Evolutionary conservation across 1,140 invertebrate species (phyloP).

Genomic region (Achatina immaculata): DNA sequence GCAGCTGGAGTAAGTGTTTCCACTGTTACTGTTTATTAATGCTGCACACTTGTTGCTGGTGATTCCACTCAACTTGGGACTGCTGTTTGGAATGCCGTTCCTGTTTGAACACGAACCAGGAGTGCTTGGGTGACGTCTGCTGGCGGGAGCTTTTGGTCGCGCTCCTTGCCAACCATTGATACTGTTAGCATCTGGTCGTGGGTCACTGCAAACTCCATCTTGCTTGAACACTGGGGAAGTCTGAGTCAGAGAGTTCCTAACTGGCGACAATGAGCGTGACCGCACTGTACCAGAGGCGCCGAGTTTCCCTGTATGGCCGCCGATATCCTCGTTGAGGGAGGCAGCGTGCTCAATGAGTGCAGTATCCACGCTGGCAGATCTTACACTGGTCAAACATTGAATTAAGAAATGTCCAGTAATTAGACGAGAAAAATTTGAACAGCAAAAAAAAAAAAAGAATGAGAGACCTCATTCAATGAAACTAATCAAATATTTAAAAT

Average conservation of each 20-base stretch:
- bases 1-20: not conserved
- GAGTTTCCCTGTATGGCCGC: conserved; percentile 2
- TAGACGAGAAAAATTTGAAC: too few relatives aligned
- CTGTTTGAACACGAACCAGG: not conserved
- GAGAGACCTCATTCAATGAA: too few relatives aligned
- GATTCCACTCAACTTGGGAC: not conserved
- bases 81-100: conserved; percentile 8
- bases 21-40: not conserved
- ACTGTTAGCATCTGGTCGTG: not conserved
- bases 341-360: not conserved
- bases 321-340: not conserved
- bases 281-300: conserved; percentile 36
- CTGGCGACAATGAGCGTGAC: conserved; percentile 53
- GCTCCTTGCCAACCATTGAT: conserved; percentile 33
- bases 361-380: not conserved
- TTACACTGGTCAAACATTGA: too few relatives aligned
- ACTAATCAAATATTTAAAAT: too few relatives aligned
- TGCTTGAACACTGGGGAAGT: conserved; percentile 53
- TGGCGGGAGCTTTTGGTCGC: conserved; percentile 5
- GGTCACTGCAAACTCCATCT: conserved; percentile 23
- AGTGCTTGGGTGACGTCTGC: not conserved
- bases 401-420: too few relatives aligned
- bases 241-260: conserved; percentile 56
- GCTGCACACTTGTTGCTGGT: conserved; percentile 20
- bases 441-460: too few relatives aligned